These are phyloP conservation scores for Lagopus leucura DNA, from an alignment of 2,113 vertebrate genomes.

Conservation along the genomic window DNA sequence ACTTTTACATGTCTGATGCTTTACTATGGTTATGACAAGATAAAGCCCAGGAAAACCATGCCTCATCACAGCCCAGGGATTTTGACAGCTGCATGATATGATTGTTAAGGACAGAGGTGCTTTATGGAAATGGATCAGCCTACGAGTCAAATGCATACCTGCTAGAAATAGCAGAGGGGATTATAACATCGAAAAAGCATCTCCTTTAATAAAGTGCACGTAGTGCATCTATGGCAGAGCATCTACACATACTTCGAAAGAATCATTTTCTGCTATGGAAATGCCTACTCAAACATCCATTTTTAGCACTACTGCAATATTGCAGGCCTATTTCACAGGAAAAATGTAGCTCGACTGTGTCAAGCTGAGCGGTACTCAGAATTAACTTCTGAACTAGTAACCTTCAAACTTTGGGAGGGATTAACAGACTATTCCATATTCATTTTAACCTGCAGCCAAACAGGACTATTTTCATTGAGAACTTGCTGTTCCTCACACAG, in stretches of 20 bases:
- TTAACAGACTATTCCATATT: not conserved
- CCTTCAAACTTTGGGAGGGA: not conserved
- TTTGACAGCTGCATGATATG: slow-evolving; percentile 1
- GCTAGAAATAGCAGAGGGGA: slow-evolving; percentile 23
- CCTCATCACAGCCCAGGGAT: not conserved
- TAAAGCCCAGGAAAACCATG: slow-evolving; percentile 36
- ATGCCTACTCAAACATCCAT: slow-evolving; percentile 25
- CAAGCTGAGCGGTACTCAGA: not conserved
- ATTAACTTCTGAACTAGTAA: slow-evolving; percentile 47
- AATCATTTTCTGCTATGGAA: slow-evolving; percentile 41
- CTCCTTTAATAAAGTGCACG: slow-evolving; percentile 27
- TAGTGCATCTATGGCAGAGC: not conserved
- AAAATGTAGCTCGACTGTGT: not conserved
- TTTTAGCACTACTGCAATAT: not conserved
- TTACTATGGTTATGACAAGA: slow-evolving; percentile 5
- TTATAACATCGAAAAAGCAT: slow-evolving; percentile 23
- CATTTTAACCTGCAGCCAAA: slow-evolving; percentile 33
- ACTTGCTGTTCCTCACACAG: not conserved
- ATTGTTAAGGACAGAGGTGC: slow-evolving; percentile 38
- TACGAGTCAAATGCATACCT: slow-evolving; percentile 36
- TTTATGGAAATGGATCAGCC: slow-evolving; percentile 45
- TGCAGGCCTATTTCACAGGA: not conserved
- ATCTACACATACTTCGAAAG: not conserved
- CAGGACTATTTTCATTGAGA: slow-evolving; percentile 2
- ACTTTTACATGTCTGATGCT: not conserved